Conservation (phyloP, 2,888 invertebrate genomes). For the Meandrusa payeni region DNA sequence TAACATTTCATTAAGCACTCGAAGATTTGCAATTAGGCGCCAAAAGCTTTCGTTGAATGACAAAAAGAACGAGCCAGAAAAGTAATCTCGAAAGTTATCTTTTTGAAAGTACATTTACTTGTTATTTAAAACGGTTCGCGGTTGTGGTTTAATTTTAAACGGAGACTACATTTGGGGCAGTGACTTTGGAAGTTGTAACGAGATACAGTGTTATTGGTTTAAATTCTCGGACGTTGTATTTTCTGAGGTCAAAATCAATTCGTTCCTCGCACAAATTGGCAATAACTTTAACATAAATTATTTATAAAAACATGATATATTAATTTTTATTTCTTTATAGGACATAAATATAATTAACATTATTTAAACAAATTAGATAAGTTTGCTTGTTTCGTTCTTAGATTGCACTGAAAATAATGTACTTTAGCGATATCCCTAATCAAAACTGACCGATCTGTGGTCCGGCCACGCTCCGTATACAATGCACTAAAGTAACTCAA, state of each 20-base stretch:
- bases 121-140: conserved; percentile 21
- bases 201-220: conserved; percentile 12
- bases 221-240: conserved; percentile 1
- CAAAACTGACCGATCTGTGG: too few species aligned
- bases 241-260: conserved; percentile 4
- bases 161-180: conserved; percentile 10
- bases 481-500: too few species aligned
- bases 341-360: conserved; percentile 3
- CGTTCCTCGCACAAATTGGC: neutral
- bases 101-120: conserved; percentile 21
- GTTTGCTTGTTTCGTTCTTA: too few species aligned
- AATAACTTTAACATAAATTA: conserved; percentile 4
- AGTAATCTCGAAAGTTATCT: conserved; percentile 18
- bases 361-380: too few species aligned
- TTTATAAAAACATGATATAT: conserved; percentile 3
- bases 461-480: too few species aligned
- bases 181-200: neutral
- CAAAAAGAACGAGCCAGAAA: conserved; percentile 2
- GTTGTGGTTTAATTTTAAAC: conserved; percentile 10
- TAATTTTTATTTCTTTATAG: conserved; percentile 6
- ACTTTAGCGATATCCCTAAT: too few species aligned
- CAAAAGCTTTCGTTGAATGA: conserved; percentile 1
- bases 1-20: too few species aligned
- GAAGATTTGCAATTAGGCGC: conserved; percentile 4
- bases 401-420: too few species aligned